phyloP scores from a whole-genome alignment of 2,797 vertebrate genomes.

The Taeniopygia guttata region DNA sequence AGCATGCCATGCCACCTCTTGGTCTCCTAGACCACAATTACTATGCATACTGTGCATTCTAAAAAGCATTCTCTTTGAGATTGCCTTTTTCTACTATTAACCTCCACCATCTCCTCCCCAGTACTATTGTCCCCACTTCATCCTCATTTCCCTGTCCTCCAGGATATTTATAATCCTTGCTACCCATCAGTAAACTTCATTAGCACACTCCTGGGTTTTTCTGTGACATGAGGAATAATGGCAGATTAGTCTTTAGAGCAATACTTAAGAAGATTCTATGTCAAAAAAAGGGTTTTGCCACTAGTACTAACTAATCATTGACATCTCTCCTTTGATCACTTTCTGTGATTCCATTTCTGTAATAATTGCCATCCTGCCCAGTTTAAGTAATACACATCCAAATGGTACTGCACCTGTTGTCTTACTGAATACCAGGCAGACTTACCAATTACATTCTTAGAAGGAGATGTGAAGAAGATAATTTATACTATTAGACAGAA shows the following conservation, averaged over 20 bases:
- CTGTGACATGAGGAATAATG: neutral
- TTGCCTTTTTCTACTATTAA: neutral
- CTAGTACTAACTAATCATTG: neutral
- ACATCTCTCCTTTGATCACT: neutral
- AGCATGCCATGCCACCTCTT: neutral
- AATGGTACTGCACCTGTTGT: neutral
- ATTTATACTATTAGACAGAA: neutral
- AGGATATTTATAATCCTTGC: neutral
- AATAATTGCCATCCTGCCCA: neutral
- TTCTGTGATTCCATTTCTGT: neutral
- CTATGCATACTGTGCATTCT: rapidly evolving
- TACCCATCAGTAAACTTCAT: neutral
- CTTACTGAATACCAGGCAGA: neutral
- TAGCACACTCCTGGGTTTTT: neutral
- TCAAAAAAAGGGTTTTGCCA: neutral
- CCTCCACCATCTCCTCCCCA: neutral
- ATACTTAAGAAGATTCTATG: neutral
- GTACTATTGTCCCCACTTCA: neutral
- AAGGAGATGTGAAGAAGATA: neutral
- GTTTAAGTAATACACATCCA: neutral
- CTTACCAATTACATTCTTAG: neutral
- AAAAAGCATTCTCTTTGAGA: neutral
- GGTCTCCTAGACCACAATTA: neutral
- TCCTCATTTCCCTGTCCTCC: neutral
- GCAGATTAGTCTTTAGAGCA: neutral